Percentiles rank a stretch among this genome's conserved stretches.
Conservation (phyloP, 2,888 invertebrate species). For the Limnephilus rhombicus region DNA sequence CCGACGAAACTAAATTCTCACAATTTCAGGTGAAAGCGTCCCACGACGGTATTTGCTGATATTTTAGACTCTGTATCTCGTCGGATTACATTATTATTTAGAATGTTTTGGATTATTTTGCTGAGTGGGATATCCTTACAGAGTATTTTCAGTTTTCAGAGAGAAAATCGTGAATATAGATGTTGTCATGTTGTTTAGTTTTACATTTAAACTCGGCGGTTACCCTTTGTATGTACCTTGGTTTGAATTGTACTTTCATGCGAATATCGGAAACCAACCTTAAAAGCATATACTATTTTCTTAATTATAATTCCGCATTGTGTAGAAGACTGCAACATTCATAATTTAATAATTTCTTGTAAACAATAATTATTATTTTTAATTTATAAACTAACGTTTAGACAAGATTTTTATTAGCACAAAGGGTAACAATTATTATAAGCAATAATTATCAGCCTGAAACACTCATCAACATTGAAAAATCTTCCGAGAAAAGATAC, state of each 20-base stretch:
- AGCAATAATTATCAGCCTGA: too few species aligned
- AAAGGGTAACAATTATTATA: too few species aligned
- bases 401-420: too few species aligned
- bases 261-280: neutral
- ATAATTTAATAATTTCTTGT: neutral
- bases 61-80: conserved; percentile 15
- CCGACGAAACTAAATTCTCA: conserved; percentile 43
- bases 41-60: conserved; percentile 39
- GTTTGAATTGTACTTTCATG: neutral
- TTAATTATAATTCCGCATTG: neutral
- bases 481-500: too few species aligned
- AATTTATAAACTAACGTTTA: too few species aligned
- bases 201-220: neutral
- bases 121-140: neutral
- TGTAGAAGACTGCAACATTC: neutral
- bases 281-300: neutral
- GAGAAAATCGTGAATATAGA: neutral
- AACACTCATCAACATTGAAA: too few species aligned
- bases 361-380: too few species aligned
- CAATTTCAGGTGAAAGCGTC: conserved; percentile 40
- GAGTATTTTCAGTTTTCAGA: neutral
- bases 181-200: neutral
- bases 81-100: neutral
- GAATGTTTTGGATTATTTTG: conserved; percentile 20
- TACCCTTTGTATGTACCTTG: neutral